phyloP scores from a whole-genome alignment of 2,888 invertebrate species.

The Apeira syringaria region DNA sequence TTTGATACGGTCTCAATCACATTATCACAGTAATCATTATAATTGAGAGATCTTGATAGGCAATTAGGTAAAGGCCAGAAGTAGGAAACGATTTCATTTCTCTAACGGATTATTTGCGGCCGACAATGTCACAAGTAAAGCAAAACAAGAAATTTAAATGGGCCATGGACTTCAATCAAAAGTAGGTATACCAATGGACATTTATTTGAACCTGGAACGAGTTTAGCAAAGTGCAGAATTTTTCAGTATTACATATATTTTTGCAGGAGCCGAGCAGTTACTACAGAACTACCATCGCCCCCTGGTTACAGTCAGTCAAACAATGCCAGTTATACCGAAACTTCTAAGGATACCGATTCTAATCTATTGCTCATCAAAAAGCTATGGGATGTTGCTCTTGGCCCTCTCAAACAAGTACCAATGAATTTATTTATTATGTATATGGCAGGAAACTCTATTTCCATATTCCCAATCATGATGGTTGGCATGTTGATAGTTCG shows the following conservation, averaged over 20 bases:
- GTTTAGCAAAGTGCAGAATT: neutral
- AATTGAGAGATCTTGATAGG: too few relatives aligned
- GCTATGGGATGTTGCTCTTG: slow-evolving; percentile 98
- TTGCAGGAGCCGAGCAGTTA: slow-evolving; percentile 51
- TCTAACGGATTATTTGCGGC: too few relatives aligned
- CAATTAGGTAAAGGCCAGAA: too few relatives aligned
- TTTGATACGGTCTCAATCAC: too few relatives aligned
- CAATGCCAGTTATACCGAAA: slow-evolving; percentile 89
- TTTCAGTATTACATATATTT: too few relatives aligned
- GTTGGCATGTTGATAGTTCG: slow-evolving; percentile 99
- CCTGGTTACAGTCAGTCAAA: slow-evolving; percentile 92
- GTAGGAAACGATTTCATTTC: too few relatives aligned
- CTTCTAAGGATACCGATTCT: slow-evolving; percentile 91
- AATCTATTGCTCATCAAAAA: slow-evolving; percentile 95
- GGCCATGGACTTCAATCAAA: slow-evolving; percentile 85
- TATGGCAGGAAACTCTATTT: slow-evolving; percentile 99
- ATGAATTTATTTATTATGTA: slow-evolving; percentile 99
- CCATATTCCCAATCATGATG: slow-evolving; percentile 99
- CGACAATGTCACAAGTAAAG: slow-evolving; percentile 64
- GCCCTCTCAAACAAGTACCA: slow-evolving; percentile 97
- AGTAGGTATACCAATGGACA: too few relatives aligned
- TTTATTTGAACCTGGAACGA: too few relatives aligned
- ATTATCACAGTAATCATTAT: too few relatives aligned
- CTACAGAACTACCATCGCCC: slow-evolving; percentile 88
- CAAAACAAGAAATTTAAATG: slow-evolving; percentile 84